Base-by-base conservation (phyloP, 2,113 vertebrate species). In the Semnornis frantzii region DNA sequence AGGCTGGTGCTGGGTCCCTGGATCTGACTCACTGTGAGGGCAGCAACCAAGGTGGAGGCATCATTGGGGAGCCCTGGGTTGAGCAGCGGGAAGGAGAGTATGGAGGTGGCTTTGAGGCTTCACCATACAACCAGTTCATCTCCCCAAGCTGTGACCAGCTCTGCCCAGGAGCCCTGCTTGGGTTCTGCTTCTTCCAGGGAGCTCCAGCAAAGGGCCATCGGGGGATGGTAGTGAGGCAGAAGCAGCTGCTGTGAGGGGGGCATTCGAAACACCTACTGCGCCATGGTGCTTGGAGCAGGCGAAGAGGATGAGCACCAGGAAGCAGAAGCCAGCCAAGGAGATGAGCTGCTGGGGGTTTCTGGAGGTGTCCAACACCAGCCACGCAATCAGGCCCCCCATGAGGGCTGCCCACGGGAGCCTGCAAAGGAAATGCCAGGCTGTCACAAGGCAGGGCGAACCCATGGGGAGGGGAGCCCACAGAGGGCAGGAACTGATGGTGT, bases 311-410 rank as follows among this genome's bases (percentile, higher is more conserved):
- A 97, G 7, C 64, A 99, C 16, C 85, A 99, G 98, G 84, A 98
- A 62, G 57, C 97, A 98, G 95, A 99, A 96, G 11, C 99, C 99
- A 2, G 95, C 98, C 21, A 99, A 98, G 12, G 99, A 99, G 82
- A 99, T 97, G 37, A 99, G 97, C 95, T 99, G 99, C 90, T 98
- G 96, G 1, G 98, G 98, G 48, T 98, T 96, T 89, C 93, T 91
- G 64, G 97, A 89, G 1, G 98, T 99, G 94, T 99, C 99, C 73
- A 99, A 66, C 39, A 5, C 95, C 34, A 99, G 95, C 99, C 98
- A 99, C 0, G 94, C 11, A 25, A 98, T 85, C 71, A 99, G 95
- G 70, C 98, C 97, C 55, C 75, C 96, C 87, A 98, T 14, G 33
- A 97, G 96, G 8, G 94, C 73, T 8, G 97, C 6, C 8, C 97